Evolutionary conservation across 2,113 vertebrate genomes (phyloP), one percentile per base, ranked within the genome.

Genomic region (Menura novaehollandiae): DNA sequence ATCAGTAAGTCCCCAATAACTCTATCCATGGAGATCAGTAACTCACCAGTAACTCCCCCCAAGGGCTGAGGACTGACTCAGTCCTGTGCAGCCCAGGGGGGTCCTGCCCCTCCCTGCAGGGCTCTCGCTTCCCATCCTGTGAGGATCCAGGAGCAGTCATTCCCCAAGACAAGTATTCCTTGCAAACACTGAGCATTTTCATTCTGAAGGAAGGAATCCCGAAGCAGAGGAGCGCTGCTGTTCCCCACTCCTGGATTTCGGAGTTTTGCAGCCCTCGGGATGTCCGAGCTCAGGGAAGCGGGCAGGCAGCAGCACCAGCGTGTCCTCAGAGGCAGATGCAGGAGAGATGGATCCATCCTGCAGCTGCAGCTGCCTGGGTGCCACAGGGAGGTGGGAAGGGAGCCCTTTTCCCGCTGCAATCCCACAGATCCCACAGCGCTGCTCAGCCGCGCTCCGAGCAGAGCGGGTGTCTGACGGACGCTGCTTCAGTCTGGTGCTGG

Each of bases 381-480:
- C 44, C 72, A 33, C 9, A 13, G 1, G 37, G 17, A 62, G 80
- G 68, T 18, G 73, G 71, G 59, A 22, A 52, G 39, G 9, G 35
- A 47, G 39, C 60, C 72, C 67, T 78, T 27, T 32, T 21, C 63
- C 33, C 6, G 2, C 15, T 32, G 47, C 22, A 51, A 43, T 19
- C n/a, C 68, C 63, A 11, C 66, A 22, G 23, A 30, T 1, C 19
- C 11, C 6, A 4, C 52, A 3, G 59, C 3, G 20, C 76, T 53
- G 39, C 55, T 63, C 47, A n/a, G 88, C 85, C 3, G 13, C 1
- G 21, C 27, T 2, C 41, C 17, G 3, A 8, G 19, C 24, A 43
- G 27, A 30, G 52, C 1, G 3, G 56, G 2, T 1, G 58, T 11
- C 62, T 22, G 71, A 8, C 0, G 14, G 77, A 13, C 11, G 43